Base-by-base conservation (phyloP, 2,113 vertebrate species). In the Pluvialis apricaria region DNA sequence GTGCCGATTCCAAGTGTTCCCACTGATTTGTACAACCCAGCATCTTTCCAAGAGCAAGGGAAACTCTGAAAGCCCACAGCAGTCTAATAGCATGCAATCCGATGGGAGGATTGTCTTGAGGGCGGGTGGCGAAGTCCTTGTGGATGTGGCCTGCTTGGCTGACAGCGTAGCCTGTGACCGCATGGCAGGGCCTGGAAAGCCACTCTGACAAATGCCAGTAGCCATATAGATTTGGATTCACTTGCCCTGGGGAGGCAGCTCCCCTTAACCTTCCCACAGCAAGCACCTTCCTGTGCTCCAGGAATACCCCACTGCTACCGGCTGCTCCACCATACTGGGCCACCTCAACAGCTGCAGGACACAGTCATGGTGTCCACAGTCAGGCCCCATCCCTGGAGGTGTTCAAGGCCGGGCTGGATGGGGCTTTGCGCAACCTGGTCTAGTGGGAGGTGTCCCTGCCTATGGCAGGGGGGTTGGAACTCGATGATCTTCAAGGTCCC, bases 1-100 rank as follows among this genome's bases (percentile, higher is more conserved):
- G 16, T 26, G 2, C 20, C 0, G 0, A 6, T 66, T 45, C 81
- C 47, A 49, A 82, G 77, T 52, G 55, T 86, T 88, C 62, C 82
- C 58, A 3, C 80, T 86, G 10, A 60, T 72, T 80, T 79, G 49
- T 7, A 57, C 40, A 71, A 8, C 19, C n/a, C 25, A 88, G 61
- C 44, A 15, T 54, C 91, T 52, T 85, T 76, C 89, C 54, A 65
- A n/a, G 70, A 80, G 11, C 25, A 6, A 15, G 68, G 70, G 60
- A 66, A 90, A 5, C 71, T 61, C 79, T 29, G 55, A 8, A 10
- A 65, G 80, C 36, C 85, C 34, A 10, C 1, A 3, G 80, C 76
- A 66, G 34, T 0, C 32, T 5, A 77, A 18, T 3, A 38, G 5
- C 4, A 1, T 3, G 40, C 32, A 65, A 28, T 1, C 24, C 6